phyloP scores from a whole-genome alignment of 2,797 vertebrate species.

The Microchirus variegatus region DNA sequence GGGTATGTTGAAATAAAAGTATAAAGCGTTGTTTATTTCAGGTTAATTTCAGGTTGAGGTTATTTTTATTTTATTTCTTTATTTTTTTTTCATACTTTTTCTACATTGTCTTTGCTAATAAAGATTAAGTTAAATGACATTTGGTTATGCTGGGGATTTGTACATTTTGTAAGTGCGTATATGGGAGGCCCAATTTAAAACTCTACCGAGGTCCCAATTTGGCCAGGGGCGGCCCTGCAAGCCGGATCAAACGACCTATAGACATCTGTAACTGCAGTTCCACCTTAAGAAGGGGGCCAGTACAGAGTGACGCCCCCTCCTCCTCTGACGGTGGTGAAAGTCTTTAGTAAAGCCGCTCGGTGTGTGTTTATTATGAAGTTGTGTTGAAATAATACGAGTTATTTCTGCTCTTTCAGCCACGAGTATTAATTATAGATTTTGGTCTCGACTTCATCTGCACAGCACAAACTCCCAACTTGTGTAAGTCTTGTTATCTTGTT shows the following conservation, averaged over 20 bases:
- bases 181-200: too few relatives aligned
- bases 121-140: too few relatives aligned
- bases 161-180: too few relatives aligned
- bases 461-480: slow-evolving; percentile 8
- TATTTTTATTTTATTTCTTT: too few relatives aligned
- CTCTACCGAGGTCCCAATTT: too few relatives aligned
- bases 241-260: background rate
- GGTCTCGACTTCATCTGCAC: slow-evolving; percentile 5
- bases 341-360: slow-evolving; percentile 1
- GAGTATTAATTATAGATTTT: background rate
- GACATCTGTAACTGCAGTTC: slow-evolving; percentile 21
- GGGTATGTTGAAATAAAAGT: too few relatives aligned
- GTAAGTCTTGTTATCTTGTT: slow-evolving; percentile 31
- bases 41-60: too few relatives aligned
- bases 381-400: slow-evolving; percentile 12
- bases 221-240: too few relatives aligned
- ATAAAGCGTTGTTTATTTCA: too few relatives aligned
- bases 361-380: slow-evolving; percentile 7
- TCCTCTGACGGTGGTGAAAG: slow-evolving; percentile 28
- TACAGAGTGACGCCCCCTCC: slow-evolving; percentile 7
- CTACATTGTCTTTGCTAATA: too few relatives aligned
- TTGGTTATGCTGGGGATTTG: too few relatives aligned
- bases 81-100: too few relatives aligned
- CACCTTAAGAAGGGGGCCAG: slow-evolving; percentile 64
- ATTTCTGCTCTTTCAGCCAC: background rate